Evolutionary conservation across 1,140 invertebrate species (phyloP).

Genomic region (Leptestheria dahalacensis): DNA sequence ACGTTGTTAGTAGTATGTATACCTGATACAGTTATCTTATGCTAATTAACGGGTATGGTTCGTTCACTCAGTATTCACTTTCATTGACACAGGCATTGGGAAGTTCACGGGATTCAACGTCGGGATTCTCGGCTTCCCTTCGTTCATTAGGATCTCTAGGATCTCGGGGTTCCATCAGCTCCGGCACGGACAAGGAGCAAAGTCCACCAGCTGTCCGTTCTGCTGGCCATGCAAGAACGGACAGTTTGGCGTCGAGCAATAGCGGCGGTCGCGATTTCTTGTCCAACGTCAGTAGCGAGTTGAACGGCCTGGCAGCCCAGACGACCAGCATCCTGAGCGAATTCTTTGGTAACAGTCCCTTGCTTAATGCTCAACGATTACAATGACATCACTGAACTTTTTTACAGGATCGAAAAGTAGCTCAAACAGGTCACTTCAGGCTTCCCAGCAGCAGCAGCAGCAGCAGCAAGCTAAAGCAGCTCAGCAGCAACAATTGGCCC

Average conservation of each 20-base stretch:
- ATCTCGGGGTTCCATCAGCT: conserved; percentile 12
- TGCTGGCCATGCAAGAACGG: conserved; percentile 14
- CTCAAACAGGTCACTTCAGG: neutral
- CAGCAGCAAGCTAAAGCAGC: neutral
- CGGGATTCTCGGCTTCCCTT: neutral
- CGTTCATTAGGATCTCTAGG: conserved; percentile 16
- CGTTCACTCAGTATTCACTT: neutral
- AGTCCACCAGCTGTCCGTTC: conserved; percentile 9
- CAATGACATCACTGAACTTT: neutral
- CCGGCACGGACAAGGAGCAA: conserved; percentile 16
- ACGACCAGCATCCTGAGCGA: conserved; percentile 83
- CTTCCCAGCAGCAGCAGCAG: conserved; percentile 16
- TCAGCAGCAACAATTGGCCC: neutral
- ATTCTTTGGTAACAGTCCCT: conserved; percentile 52
- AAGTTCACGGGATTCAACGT: conserved; percentile 15
- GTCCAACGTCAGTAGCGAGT: conserved; percentile 70
- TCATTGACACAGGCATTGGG: conserved; percentile 12
- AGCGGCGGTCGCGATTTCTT: conserved; percentile 56
- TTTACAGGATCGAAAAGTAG: neutral
- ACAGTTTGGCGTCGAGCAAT: conserved; percentile 17
- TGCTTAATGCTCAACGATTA: neutral
- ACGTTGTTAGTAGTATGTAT: no score
- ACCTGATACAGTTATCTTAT: no score
- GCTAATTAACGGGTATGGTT: no score
- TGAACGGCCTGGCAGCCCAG: conserved; percentile 76